Base-by-base conservation (phyloP, 2,888 invertebrate genomes). In the Xestia rhomboidea region DNA sequence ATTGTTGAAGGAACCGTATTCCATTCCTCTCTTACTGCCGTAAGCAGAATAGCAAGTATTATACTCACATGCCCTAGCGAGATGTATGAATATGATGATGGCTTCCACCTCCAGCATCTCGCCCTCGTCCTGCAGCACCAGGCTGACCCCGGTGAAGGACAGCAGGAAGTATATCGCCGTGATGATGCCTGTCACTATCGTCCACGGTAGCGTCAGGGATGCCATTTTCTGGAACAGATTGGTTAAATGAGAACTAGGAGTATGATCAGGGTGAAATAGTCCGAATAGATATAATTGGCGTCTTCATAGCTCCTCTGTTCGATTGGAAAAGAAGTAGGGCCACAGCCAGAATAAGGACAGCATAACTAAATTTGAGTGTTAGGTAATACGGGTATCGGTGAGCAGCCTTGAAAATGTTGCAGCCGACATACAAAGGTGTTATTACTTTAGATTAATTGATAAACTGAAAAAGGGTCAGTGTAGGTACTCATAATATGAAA, bases 171-270 rank as follows among this genome's bases (percentile, higher is more conserved):
- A 94, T n/a, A 94, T 86, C 15, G 94, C 95, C 0, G 96, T 94
- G 79, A 96, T 91, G 76, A 96, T 95, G 18, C 96, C 96, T 1
- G 95, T 96, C 86, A 96, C 94, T 81, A 96, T 96, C 76, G 96
- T 96, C 96, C 96, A 96, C 0, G 96, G 96, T 2, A 96, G 89
- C 0, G 96, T 96, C 13, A 96, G 92, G 3, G 90, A 95, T 1
- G 96, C 91, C 44, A 95, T 89, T 88, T 93, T 96, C 96, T 96
- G 91, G 6, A 54, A 89, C 71, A 38, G 3, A n/a, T 63, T 63
- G n/a, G 1, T 3, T 4, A 10, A 10, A 44, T 49, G n/a, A 38
- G 38, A 38, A 8, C 8, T 64, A 38, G 30, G 18, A 8, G 18
- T 30, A 21, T 18, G 8, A 60, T 10, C 8, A 18, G 10, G 30